Evolutionary conservation across 1,140 invertebrate genomes (phyloP), one percentile per base, ranked within the genome.

Genomic region (Cyclargus thomasi): DNA sequence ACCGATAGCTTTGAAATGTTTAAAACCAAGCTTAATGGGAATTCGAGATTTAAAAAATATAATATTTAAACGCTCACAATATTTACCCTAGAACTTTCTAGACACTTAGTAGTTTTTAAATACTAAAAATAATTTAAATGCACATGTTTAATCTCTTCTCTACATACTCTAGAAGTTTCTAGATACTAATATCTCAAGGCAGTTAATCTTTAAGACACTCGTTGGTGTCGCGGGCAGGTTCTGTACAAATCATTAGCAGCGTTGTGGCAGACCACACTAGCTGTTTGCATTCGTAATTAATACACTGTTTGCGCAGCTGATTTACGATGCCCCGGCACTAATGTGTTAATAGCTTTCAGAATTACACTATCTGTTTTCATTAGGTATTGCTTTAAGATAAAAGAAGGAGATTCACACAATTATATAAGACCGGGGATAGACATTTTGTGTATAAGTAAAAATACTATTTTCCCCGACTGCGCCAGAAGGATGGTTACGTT

Each of bases 271-370:
- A 83, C 86, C 85, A 82, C 83, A 86, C 81, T 89, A 75, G 83
- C 84, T 90, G 87, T 90, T 88, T 88, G 87, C 85, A 90, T 90
- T 86, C 80, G 84, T 88, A 90, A 90, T 90, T 90, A 90, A 90
- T 90, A 88, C 84, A 90, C 78, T 90, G 87, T 88, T 90, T 90
- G 87, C 79, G 74, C 82, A 82, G 75, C 82, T 90, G 87, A 90
- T 88, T 90, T 90, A 90, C 87, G 87, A 85, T 81, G 83, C 71
- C 79, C 74, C 73, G 77, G 77, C 80, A 68, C 82, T 85, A 86
- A 87, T 87, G 86, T 85, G 83, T 86, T 87, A 86, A 89, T 89
- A 83, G 83, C 80, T 85, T 81, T 77, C 68, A 82, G 83, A 84
- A 82, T 87, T 86, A 78, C 75, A 70, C 69, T 74, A 74, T 70